Evolutionary conservation across 2,888 invertebrate species (phyloP).

Genomic region (Apotomis turbidana): DNA sequence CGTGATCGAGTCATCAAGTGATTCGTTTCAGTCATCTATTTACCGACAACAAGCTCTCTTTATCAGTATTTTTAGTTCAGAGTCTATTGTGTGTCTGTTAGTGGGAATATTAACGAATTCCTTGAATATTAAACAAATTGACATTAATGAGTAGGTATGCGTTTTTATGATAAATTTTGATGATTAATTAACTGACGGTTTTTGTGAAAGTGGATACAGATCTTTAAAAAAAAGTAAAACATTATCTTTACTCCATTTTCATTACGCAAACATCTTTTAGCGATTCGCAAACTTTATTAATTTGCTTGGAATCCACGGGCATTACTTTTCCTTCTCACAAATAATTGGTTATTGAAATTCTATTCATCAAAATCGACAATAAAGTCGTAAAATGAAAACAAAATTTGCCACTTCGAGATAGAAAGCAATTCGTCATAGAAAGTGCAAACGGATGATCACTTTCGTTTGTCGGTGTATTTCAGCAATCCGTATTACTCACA

Average conservation of each 20-base stretch:
- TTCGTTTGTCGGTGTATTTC: constrained; percentile 60
- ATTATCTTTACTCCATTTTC: not conserved
- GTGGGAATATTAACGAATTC: too few species aligned
- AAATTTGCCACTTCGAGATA: constrained; percentile 63
- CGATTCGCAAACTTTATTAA: not conserved
- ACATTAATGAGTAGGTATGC: too few species aligned
- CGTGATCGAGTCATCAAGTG: constrained; percentile 34
- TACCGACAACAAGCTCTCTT: constrained; percentile 24
- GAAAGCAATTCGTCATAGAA: constrained; percentile 73
- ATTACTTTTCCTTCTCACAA: not conserved
- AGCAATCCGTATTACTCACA: constrained; percentile 46
- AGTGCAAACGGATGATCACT: constrained; percentile 67
- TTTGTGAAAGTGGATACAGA: too few species aligned
- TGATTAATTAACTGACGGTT: too few species aligned
- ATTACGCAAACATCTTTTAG: not conserved
- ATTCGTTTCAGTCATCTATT: constrained; percentile 24
- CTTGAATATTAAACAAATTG: too few species aligned
- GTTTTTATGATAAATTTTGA: too few species aligned
- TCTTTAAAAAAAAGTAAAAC: too few species aligned
- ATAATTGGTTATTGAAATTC: not conserved
- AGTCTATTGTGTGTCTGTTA: not conserved
- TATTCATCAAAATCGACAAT: constrained; percentile 1
- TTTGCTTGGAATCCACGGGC: not conserved
- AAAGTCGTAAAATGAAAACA: constrained; percentile 25
- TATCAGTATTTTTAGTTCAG: not conserved